These are phyloP conservation scores for Entomobrya multifasciata DNA, from an alignment of 2,888 invertebrate species.

Conservation along the genomic window DNA sequence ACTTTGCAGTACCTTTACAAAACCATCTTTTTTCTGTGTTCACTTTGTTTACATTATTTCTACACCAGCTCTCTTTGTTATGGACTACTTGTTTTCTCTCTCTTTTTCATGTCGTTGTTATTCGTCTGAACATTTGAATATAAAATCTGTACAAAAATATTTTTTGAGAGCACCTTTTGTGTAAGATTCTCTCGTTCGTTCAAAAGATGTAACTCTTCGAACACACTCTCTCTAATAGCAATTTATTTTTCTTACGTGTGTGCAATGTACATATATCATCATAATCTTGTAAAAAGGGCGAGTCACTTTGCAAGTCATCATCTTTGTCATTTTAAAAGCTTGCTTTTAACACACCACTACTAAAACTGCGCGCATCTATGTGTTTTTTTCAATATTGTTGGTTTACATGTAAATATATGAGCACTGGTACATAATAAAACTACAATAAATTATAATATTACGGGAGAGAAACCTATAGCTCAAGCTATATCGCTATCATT, in stretches of 20 bases:
- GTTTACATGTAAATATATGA: not conserved
- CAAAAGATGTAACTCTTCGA: too few relatives aligned
- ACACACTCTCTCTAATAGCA: constrained; percentile 32
- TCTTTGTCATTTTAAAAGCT: constrained; percentile 65
- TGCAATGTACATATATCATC: constrained; percentile 53
- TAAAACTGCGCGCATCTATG: not conserved
- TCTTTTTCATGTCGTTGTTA: not conserved
- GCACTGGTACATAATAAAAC: not conserved
- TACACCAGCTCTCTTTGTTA: not conserved
- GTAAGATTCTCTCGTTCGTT: not conserved
- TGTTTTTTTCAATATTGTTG: not conserved
- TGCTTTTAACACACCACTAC: not conserved
- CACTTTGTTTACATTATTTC: not conserved
- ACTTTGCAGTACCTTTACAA: not conserved
- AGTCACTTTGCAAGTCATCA: constrained; percentile 67
- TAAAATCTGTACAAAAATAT: too few relatives aligned
- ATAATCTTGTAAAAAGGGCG: constrained; percentile 54
- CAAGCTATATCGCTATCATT: constrained; percentile 9
- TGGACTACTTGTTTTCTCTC: not conserved
- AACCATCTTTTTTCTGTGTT: not conserved
- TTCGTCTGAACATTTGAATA: not conserved
- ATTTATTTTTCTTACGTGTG: constrained; percentile 53
- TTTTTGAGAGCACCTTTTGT: not conserved
- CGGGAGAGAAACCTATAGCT: not conserved
- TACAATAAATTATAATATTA: not conserved